Evolutionary conservation across 2,888 invertebrate genomes (phyloP).

Genomic region (Drosophila kambysellisi): DNA sequence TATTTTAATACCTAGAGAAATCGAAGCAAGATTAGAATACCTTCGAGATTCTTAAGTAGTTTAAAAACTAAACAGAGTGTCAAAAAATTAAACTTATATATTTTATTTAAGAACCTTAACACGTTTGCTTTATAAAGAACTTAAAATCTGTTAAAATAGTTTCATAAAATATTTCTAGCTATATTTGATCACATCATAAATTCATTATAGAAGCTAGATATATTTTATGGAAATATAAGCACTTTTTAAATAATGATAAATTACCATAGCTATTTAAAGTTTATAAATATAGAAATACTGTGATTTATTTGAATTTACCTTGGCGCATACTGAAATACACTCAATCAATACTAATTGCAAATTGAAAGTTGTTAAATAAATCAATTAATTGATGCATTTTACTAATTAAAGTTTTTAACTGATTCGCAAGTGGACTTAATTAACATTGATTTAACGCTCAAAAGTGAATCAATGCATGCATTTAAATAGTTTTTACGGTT

Average conservation of each 20-base stretch:
- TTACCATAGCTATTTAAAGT: background rate
- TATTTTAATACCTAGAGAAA: too few relatives aligned
- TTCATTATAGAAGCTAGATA: background rate
- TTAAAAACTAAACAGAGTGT: too few relatives aligned
- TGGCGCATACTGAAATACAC: too few relatives aligned
- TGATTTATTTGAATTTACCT: background rate
- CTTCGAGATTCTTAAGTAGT: background rate
- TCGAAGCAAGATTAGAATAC: background rate
- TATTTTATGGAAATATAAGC: background rate
- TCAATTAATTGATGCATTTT: slow-evolving; percentile 1
- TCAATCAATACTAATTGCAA: slow-evolving; percentile 11
- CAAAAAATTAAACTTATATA: background rate
- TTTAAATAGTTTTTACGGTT: slow-evolving; percentile 2
- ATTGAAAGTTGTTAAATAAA: slow-evolving; percentile 22
- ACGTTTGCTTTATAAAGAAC: background rate
- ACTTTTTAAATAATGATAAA: background rate
- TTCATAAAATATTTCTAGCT: background rate
- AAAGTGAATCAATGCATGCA: slow-evolving; percentile 16
- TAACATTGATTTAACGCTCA: slow-evolving; percentile 12
- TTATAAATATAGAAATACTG: background rate
- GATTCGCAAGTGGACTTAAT: slow-evolving; percentile 8
- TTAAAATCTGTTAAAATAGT: background rate
- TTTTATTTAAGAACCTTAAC: background rate
- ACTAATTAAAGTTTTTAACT: slow-evolving; percentile 14
- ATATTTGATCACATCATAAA: background rate